Percentiles rank a stretch among this genome's conserved stretches.
Evolutionary conservation across 2,888 invertebrate genomes (phyloP).

Genomic region (Ichneumoninae sp.): DNA sequence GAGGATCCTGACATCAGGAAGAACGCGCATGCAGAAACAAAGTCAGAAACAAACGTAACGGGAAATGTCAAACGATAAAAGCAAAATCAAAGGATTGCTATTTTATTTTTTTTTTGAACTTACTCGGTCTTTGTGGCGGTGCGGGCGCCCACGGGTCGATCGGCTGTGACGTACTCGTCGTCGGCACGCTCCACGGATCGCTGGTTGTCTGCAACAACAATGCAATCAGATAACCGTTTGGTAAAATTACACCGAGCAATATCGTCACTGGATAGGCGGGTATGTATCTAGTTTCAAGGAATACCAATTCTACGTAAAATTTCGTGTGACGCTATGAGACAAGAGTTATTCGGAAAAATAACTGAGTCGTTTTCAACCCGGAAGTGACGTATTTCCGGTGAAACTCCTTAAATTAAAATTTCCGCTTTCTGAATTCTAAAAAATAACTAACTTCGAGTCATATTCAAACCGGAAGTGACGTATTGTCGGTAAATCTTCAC

Average conservation of each 20-base stretch:
- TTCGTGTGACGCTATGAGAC: neutral
- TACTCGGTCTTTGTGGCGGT: slow-evolving; percentile 82
- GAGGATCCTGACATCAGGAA: slow-evolving; percentile 68
- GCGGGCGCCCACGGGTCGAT: slow-evolving; percentile 88
- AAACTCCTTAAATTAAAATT: too few relatives aligned
- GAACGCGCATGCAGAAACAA: slow-evolving; percentile 61
- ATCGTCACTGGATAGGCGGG: neutral
- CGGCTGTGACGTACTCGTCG: slow-evolving; percentile 82
- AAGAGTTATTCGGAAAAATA: neutral
- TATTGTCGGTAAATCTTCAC: too few relatives aligned
- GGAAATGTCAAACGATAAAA: slow-evolving; percentile 10
- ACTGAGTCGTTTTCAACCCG: neutral
- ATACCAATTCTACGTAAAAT: neutral
- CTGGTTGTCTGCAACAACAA: slow-evolving; percentile 64
- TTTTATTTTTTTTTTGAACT: slow-evolving; percentile 59
- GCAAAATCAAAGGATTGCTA: neutral
- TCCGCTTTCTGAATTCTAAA: too few relatives aligned
- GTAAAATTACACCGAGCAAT: neutral
- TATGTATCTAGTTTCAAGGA: neutral
- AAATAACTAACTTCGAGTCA: too few relatives aligned
- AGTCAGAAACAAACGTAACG: slow-evolving; percentile 43
- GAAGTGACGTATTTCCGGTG: too few relatives aligned
- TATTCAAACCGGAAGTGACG: too few relatives aligned
- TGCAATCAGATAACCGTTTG: neutral
- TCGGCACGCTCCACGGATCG: slow-evolving; percentile 88